Evolutionary conservation across 2,888 invertebrate genomes (phyloP).

Genomic region (Adineta ricciae): DNA sequence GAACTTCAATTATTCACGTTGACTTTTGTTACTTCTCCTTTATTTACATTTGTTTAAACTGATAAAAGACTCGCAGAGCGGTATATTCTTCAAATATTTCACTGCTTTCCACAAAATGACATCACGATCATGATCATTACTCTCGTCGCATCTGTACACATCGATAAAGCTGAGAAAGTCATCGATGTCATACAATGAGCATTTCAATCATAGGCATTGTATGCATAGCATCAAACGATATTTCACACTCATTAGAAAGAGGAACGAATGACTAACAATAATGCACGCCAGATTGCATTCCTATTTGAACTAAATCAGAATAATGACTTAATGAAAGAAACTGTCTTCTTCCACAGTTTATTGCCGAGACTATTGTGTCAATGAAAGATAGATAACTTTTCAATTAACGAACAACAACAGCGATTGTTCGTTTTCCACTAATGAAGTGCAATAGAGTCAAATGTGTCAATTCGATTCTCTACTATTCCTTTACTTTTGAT

Average conservation of each 20-base stretch:
- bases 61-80: not conserved
- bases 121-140: not conserved
- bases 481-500: too few relatives aligned
- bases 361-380: not conserved
- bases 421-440: not conserved
- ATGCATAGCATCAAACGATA: not conserved
- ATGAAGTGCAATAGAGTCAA: not conserved
- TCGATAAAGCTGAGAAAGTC: constrained; percentile 6
- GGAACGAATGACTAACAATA: not conserved
- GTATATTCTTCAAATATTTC: not conserved
- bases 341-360: not conserved
- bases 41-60: not conserved
- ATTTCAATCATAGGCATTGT: not conserved
- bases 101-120: not conserved
- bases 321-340: not conserved
- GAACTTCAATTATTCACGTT: too few relatives aligned
- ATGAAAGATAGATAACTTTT: not conserved
- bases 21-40: too few relatives aligned
- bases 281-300: not conserved
- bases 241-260: constrained; percentile 4
- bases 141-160: not conserved
- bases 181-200: not conserved
- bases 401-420: not conserved
- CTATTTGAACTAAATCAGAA: not conserved
- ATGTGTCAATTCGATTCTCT: not conserved